A percentile compares a stretch with the other conserved stretches of the same genome.
Conservation (phyloP, 2,797 vertebrate species). For the Crocidura indochinensis region DNA sequence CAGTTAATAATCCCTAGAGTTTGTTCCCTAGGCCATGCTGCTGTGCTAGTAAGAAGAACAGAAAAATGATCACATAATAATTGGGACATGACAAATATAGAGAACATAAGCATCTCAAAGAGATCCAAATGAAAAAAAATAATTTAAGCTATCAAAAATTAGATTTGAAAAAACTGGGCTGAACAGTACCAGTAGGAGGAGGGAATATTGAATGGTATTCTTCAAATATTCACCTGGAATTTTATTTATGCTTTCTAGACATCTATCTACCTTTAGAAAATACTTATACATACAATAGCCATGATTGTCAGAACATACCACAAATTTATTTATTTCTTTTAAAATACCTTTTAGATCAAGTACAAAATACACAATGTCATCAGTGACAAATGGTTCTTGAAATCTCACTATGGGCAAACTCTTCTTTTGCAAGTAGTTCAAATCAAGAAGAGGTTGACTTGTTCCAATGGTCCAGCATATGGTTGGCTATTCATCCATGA, state of each 20-base stretch:
- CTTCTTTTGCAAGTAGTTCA: slow-evolving; percentile 5
- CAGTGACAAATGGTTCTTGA: slow-evolving; percentile 29
- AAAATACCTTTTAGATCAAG: slow-evolving; percentile 8
- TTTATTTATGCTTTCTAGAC: not conserved
- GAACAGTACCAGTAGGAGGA: not conserved
- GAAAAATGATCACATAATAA: slow-evolving; percentile 11
- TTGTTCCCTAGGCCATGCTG: not conserved
- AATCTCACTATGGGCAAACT: not conserved
- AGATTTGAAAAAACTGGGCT: not conserved
- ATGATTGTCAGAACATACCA: not conserved
- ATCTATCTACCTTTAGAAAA: slow-evolving; percentile 33
- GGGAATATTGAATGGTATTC: not conserved
- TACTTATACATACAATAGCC: not conserved
- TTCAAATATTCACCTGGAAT: not conserved
- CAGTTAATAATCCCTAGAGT: slow-evolving; percentile 7
- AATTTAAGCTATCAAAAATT: not conserved
- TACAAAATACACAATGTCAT: slow-evolving; percentile 3
- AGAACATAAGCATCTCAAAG: slow-evolving; percentile 10
- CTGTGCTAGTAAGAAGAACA: slow-evolving; percentile 11
- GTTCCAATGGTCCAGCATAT: not conserved
- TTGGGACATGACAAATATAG: slow-evolving; percentile 11
- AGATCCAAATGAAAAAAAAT: not conserved
- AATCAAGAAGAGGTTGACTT: not conserved
- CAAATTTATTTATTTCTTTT: not conserved
- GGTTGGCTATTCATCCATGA: not conserved